Base-by-base conservation (phyloP, 1,140 invertebrate species). In the Calycopis cecrops region DNA sequence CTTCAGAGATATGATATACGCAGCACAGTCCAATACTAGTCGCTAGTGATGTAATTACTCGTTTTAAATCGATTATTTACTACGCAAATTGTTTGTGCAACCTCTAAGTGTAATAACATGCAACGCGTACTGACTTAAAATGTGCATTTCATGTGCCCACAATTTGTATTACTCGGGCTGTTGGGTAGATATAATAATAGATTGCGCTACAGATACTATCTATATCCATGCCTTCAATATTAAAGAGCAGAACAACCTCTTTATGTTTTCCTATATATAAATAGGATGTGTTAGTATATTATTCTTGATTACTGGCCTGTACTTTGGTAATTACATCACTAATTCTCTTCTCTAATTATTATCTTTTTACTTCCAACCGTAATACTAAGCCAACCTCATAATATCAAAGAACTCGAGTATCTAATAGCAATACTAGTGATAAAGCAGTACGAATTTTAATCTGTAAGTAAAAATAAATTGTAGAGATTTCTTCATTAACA, bases 1-100 rank as follows among this genome's bases (percentile, higher is more conserved):
- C 68, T 82, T 76, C 67, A 80, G 76, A 81, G 77, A 80, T 81
- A 85, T 76, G 76, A 79, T 57, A 60, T 57, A 40, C 51, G 48
- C 40, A 33, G 21, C 40, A 52, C 28, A 37, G 37, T 44, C 38
- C 42, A 14, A 42, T 37, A 34, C 47, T 53, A 35, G 16, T 35
- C 28, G 10, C 17, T 53, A 50, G 21, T 40, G 40, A 44, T 44
- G 40, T 44, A 44, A 44, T 44, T 44, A 44, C 40, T 44, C 21
- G 21, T 28, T 28, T 3, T 28, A 28, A 44, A 44, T 44, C 12
- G n/a, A 44, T 42, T 9, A 28, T 28, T 28, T 28, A 16, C 16
- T 42, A 12, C 40, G 14, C 14, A 42, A 42, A 42, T 6, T 8
- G 1, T 8, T 7, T 16, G 14, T 16, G 12, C 1, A 8, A 17